These are phyloP conservation scores for Halotydeus destructor DNA, from an alignment of 1,140 invertebrate species.

Conservation along the genomic window DNA sequence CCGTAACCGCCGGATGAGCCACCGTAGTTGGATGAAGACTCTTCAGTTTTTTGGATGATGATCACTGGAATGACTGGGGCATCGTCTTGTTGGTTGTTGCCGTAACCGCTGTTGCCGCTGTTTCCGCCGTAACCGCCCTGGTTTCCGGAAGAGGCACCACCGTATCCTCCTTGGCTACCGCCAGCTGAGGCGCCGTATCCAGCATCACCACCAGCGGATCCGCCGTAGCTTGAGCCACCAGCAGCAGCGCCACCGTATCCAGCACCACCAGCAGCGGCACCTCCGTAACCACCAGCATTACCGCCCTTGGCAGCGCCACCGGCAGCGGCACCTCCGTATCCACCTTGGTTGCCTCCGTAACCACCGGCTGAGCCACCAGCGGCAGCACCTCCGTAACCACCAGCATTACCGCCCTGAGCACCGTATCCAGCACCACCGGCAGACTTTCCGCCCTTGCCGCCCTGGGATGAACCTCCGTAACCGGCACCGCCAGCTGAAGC, in stretches of 20 bases:
- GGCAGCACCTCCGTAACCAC: neutral
- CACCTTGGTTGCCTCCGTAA: neutral
- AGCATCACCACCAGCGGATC: neutral
- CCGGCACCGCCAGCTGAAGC: neutral
- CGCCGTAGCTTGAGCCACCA: neutral
- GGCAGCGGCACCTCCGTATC: neutral
- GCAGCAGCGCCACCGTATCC: neutral
- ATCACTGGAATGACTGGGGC: slow-evolving; percentile 10
- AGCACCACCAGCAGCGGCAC: neutral
- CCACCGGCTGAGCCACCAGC: neutral
- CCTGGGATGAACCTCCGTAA: neutral
- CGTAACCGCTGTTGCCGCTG: neutral
- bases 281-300: neutral
- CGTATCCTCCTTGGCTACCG: too few relatives aligned
- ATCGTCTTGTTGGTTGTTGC: slow-evolving; percentile 4
- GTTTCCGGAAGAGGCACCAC: too few relatives aligned
- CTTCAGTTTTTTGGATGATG: slow-evolving; percentile 10
- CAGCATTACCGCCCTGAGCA: neutral
- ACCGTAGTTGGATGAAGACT: too few relatives aligned
- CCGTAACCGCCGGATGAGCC: too few relatives aligned
- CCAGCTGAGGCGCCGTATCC: neutral
- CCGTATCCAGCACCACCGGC: neutral
- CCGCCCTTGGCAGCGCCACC: too few relatives aligned
- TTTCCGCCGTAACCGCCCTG: slow-evolving; percentile 1
- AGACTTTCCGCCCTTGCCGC: too few relatives aligned